Evolutionary conservation across 2,797 vertebrate genomes (phyloP), one percentile per base, ranked within the genome.

Genomic region (Myotis myotis): DNA sequence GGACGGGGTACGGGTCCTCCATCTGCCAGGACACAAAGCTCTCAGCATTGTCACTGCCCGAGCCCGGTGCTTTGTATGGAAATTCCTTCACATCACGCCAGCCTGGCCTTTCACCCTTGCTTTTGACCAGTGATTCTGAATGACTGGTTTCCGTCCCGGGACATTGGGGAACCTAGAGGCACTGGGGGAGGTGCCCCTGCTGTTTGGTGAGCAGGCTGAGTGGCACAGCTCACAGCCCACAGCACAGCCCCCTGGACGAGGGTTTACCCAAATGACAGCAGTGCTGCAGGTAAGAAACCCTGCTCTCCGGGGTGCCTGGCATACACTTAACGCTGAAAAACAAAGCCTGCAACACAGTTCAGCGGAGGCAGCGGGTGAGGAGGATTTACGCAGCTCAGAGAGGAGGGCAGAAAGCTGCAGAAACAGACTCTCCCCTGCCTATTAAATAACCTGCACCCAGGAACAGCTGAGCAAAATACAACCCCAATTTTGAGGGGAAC

Each of bases 401-500:
- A 13, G 8, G 22, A 17, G 19, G 0, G 6, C 62, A 93, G 84
- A 93, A 93, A 83, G 57, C 25, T 13, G 13, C 44, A 19, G 87
- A 70, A 33, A 47, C 4, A n/a, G 74, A 41, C 80, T 64, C 33
- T 57, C 66, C 85, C 75, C 91, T 1, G 4, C 51, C 93, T 88
- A 44, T 78, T 79, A 89, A 94, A 76, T 74, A 91, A 64, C 72
- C 89, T 66, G 94, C 92, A 85, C 91, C 89, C 93, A 97, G 93
- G 93, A 97, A 98, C 84, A 95, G 96, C 72, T 75, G 96, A 96
- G 87, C 85, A 96, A 94, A 97, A 98, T 96, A 96, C 95, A 97
- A 95, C 89, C 97, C 96, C 91, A 88, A 79, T 91, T 97, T 97
- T 55, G 96, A 97, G 95, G 95, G 96, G 96, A 98, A 98, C 97